A percentile compares a stretch with the other conserved stretches of the same genome.
Conservation (phyloP, 2,113 vertebrate genomes). For the Crocuta crocuta region DNA sequence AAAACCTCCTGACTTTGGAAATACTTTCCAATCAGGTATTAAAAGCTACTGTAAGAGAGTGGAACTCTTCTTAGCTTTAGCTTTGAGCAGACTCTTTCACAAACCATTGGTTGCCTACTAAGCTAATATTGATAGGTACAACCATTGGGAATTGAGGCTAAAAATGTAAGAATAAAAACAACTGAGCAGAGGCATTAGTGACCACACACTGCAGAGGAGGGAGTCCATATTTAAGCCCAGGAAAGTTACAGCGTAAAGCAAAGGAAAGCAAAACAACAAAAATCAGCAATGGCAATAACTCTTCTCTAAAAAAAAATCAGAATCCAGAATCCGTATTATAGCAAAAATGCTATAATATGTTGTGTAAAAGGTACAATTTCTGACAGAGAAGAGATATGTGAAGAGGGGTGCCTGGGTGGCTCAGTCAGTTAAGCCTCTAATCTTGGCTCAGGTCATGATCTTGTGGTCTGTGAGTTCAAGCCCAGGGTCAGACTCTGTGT, state of each 20-base stretch:
- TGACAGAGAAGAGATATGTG: neutral
- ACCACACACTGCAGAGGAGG: neutral
- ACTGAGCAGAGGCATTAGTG: neutral
- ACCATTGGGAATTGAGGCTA: neutral
- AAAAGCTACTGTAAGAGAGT: neutral
- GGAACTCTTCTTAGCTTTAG: neutral
- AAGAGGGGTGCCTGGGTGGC: neutral
- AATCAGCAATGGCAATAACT: neutral
- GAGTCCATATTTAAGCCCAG: neutral
- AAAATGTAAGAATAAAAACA: neutral
- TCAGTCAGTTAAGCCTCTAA: too few species aligned
- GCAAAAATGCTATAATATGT: neutral
- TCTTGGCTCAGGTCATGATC: too few species aligned
- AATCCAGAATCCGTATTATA: neutral
- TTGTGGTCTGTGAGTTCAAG: too few species aligned
- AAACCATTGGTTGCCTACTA: neutral
- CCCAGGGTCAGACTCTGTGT: too few species aligned
- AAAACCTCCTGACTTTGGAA: neutral
- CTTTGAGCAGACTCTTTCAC: neutral
- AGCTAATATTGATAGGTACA: neutral
- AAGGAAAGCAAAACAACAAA: neutral
- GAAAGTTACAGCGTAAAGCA: neutral
- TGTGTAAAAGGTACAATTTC: neutral
- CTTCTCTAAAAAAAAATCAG: neutral
- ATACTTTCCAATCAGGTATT: neutral